phyloP scores from a whole-genome alignment of 1,140 invertebrate genomes.

The Zophobas atratus region DNA sequence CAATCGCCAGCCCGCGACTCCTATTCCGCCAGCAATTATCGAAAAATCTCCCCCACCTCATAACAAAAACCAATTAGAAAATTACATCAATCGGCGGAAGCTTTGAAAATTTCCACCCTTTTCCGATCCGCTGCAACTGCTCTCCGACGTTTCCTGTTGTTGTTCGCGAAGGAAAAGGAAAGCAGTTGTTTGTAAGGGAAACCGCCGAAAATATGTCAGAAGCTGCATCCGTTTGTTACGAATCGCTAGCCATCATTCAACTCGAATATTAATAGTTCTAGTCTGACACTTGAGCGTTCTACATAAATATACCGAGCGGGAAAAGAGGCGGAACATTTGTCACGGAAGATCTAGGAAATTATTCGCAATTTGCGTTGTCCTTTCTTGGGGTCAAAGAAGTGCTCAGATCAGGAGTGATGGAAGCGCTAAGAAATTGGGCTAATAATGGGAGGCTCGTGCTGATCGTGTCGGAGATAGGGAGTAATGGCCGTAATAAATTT shows the following conservation, averaged over 20 bases:
- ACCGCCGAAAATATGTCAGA: conserved; percentile 35
- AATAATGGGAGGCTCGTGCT: conserved; percentile 11
- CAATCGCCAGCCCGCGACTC: conserved; percentile 15
- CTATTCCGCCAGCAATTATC: conserved; percentile 29
- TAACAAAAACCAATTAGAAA: conserved; percentile 39
- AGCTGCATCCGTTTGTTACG: conserved; percentile 37
- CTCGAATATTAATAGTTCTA: conserved; percentile 49
- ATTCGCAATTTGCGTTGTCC: conserved; percentile 18
- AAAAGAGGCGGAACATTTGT: conserved; percentile 40
- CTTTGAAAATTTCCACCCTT: conserved; percentile 20
- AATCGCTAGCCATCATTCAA: conserved; percentile 42
- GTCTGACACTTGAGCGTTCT: conserved; percentile 38
- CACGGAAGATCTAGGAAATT: conserved; percentile 38
- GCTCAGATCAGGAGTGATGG: conserved; percentile 13
- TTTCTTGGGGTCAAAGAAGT: conserved; percentile 27
- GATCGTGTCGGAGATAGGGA: conserved; percentile 17
- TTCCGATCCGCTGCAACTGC: conserved; percentile 13
- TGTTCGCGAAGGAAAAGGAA: not conserved
- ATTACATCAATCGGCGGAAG: conserved; percentile 37
- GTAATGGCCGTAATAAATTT: conserved; percentile 31
- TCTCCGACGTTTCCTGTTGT: conserved; percentile 10
- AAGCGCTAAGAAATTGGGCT: conserved; percentile 1
- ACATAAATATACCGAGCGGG: conserved; percentile 28
- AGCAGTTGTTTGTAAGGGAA: conserved; percentile 16
- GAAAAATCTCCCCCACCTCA: conserved; percentile 27